These are phyloP conservation scores for Conops quadrifasciatus DNA, from an alignment of 2,888 invertebrate genomes.

Conservation along the genomic window DNA sequence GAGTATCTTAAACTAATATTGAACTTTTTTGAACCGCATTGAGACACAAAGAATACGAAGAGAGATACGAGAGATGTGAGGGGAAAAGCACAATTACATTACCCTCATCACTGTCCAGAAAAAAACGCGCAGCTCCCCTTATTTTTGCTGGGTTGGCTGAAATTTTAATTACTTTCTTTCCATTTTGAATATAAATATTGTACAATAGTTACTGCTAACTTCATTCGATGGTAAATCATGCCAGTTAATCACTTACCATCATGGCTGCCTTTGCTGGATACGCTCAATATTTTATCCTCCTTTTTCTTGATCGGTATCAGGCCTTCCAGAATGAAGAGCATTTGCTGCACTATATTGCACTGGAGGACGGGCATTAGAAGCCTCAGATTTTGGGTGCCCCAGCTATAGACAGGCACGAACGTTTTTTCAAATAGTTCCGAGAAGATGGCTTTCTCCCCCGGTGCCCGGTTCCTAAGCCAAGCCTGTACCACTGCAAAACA, in stretches of 20 bases:
- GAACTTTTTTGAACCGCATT: too few species aligned
- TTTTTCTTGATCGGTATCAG: slow-evolving; percentile 79
- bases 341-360: slow-evolving; percentile 88
- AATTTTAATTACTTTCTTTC: slow-evolving; percentile 29
- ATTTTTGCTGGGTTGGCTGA: slow-evolving; percentile 37
- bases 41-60: too few species aligned
- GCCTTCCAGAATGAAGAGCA: slow-evolving; percentile 85
- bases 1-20: neutral
- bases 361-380: slow-evolving; percentile 89
- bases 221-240: too few species aligned
- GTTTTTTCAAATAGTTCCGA: slow-evolving; percentile 78
- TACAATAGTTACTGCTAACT: too few species aligned
- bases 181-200: neutral
- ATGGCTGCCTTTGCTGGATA: slow-evolving; percentile 67
- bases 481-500: slow-evolving; percentile 73
- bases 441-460: slow-evolving; percentile 73
- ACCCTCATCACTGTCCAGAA: slow-evolving; percentile 59
- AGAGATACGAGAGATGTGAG: neutral
- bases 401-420: slow-evolving; percentile 78
- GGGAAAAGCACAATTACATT: slow-evolving; percentile 52
- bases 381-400: slow-evolving; percentile 84
- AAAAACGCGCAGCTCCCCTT: slow-evolving; percentile 53
- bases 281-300: slow-evolving; percentile 68
- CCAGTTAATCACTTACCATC: slow-evolving; percentile 61
- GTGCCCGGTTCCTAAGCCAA: slow-evolving; percentile 78